phyloP scores from a whole-genome alignment of 1,140 invertebrate species.

The Drosophila sulfurigaster region DNA sequence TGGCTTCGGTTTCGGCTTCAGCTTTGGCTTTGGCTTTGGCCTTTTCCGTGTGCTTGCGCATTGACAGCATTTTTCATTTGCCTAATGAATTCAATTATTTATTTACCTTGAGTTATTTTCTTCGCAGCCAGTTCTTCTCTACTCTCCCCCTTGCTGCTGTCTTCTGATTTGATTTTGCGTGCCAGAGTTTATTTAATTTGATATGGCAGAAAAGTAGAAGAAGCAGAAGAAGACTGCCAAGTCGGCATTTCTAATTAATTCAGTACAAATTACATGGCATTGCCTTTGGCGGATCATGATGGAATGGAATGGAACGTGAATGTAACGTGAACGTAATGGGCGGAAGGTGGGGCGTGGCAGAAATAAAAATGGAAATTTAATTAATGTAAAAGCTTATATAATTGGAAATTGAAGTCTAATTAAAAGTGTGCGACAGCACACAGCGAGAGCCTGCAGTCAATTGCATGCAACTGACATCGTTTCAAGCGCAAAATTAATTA shows the following conservation, averaged over 20 bases:
- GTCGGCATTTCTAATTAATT: slow-evolving; percentile 77
- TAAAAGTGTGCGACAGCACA: slow-evolving; percentile 61
- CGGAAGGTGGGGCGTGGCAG: not conserved
- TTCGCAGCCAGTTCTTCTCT: not conserved
- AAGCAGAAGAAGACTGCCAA: slow-evolving; percentile 33
- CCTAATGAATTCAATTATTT: slow-evolving; percentile 85
- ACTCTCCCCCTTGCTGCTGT: slow-evolving; percentile 36
- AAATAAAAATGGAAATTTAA: slow-evolving; percentile 78
- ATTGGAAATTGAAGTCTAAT: slow-evolving; percentile 78
- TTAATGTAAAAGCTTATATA: slow-evolving; percentile 78
- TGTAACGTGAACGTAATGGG: not conserved
- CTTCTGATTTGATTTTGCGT: slow-evolving; percentile 73
- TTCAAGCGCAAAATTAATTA: slow-evolving; percentile 80
- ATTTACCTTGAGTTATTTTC: slow-evolving; percentile 71
- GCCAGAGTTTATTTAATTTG: slow-evolving; percentile 56
- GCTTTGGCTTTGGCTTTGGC: slow-evolving; percentile 11
- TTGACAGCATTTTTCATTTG: slow-evolving; percentile 81
- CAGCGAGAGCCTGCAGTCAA: slow-evolving; percentile 48
- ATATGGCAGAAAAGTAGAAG: slow-evolving; percentile 25
- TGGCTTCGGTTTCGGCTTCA: slow-evolving; percentile 27
- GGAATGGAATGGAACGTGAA: not conserved
- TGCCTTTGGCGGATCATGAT: slow-evolving; percentile 9
- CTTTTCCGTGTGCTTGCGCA: slow-evolving; percentile 28
- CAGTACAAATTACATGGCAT: slow-evolving; percentile 70
- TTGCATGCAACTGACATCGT: slow-evolving; percentile 76